These are phyloP conservation scores for Sinocyclocheilus rhinocerous DNA, from an alignment of 2,113 vertebrate species.

Conservation along the genomic window DNA sequence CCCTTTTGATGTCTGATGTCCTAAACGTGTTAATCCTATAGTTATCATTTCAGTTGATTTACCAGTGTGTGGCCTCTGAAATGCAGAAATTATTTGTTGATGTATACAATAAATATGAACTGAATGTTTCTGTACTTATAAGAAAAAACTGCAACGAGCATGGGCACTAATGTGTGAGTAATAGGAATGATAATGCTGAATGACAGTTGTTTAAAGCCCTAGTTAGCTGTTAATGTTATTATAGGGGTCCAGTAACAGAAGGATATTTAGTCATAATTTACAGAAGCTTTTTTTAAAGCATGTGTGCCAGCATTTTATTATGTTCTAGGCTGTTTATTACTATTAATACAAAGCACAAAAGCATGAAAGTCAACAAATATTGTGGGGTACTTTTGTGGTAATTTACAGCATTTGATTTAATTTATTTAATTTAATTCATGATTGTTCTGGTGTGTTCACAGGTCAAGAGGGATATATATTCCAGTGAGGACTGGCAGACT, in stretches of 20 bases:
- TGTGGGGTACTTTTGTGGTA: background rate
- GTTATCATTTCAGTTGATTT: background rate
- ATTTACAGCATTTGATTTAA: background rate
- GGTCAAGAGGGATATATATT: constrained; percentile 53
- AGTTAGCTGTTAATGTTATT: constrained; percentile 18
- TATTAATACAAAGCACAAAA: background rate
- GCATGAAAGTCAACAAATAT: background rate
- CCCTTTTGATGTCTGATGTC: background rate
- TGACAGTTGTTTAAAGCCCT: constrained; percentile 24
- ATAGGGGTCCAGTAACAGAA: background rate
- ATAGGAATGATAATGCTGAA: constrained; percentile 24
- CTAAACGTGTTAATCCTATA: background rate
- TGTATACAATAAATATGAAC: constrained; percentile 6
- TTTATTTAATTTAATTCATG: background rate
- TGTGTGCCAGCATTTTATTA: background rate
- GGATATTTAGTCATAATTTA: background rate
- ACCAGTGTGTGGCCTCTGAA: background rate
- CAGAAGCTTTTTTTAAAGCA: background rate
- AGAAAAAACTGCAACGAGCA: background rate
- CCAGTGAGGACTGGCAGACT: constrained; percentile 39
- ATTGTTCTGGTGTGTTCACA: constrained; percentile 37
- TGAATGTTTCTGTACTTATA: background rate
- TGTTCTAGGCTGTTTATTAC: background rate
- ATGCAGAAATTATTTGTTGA: background rate
- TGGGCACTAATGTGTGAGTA: constrained; percentile 8